Conservation (phyloP, 2,888 invertebrate species). For the Pecten maximus region DNA sequence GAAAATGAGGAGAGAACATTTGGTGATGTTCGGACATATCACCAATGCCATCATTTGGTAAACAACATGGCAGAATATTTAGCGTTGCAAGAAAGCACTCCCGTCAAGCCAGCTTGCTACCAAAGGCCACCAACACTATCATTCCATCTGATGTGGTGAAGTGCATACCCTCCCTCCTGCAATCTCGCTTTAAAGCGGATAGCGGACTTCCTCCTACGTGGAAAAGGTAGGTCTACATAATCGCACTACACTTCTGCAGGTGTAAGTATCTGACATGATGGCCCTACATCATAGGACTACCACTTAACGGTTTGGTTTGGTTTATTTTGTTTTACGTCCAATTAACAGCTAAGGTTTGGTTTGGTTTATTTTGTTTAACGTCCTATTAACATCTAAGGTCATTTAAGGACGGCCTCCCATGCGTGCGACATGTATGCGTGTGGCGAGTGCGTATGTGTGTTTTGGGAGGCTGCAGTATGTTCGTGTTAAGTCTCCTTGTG, state of each 20-base stretch:
- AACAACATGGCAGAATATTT: constrained; percentile 17
- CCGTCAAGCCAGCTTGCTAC: constrained; percentile 39
- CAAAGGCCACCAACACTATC: not conserved
- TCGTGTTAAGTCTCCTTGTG: too few relatives aligned
- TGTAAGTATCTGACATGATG: constrained; percentile 40
- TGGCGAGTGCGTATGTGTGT: too few relatives aligned
- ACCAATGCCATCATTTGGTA: constrained; percentile 1
- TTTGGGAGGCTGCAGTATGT: too few relatives aligned
- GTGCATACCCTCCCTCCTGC: not conserved
- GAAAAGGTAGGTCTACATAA: not conserved
- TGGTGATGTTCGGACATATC: constrained; percentile 35
- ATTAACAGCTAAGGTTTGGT: too few relatives aligned
- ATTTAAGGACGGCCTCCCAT: too few relatives aligned
- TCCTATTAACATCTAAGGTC: too few relatives aligned
- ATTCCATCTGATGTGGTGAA: not conserved
- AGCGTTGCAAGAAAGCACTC: constrained; percentile 10
- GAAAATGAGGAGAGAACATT: constrained; percentile 39
- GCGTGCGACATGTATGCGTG: too few relatives aligned
- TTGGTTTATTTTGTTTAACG: too few relatives aligned
- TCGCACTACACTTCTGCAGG: not conserved
- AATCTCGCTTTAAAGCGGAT: constrained; percentile 21
- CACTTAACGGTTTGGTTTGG: too few relatives aligned
- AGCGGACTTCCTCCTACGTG: constrained; percentile 32
- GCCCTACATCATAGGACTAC: constrained; percentile 40
- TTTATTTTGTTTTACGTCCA: too few relatives aligned